Evolutionary conservation across 2,797 vertebrate genomes (phyloP).

Genomic region (Adelosebastes latens): DNA sequence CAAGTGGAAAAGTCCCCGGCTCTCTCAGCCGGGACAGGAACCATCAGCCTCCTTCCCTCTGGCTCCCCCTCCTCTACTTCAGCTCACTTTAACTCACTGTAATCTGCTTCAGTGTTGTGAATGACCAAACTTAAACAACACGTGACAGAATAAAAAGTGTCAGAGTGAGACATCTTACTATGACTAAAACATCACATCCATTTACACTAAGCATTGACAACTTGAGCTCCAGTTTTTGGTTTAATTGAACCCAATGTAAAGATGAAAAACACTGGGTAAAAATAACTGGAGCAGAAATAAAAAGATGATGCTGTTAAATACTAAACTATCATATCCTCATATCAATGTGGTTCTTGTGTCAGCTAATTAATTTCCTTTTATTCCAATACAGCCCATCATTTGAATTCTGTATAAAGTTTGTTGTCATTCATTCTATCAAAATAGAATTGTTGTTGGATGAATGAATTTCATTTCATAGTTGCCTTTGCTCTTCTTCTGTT

Average conservation of each 20-base stretch:
- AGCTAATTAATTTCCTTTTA: not conserved
- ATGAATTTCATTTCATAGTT: too few relatives aligned
- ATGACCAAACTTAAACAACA: not conserved
- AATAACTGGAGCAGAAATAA: not conserved
- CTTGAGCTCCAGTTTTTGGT: not conserved
- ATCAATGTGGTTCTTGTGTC: not conserved
- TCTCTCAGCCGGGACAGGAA: slow-evolving; percentile 10
- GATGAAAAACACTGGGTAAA: not conserved
- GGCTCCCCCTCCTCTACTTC: not conserved
- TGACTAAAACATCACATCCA: not conserved
- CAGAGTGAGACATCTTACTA: not conserved
- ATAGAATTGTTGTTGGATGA: too few relatives aligned
- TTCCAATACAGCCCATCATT: not conserved
- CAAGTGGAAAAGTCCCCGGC: slow-evolving; percentile 14
- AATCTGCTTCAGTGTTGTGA: not conserved
- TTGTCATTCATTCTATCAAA: not conserved
- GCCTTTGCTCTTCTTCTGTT: too few relatives aligned
- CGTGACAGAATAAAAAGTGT: not conserved
- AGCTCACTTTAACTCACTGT: not conserved
- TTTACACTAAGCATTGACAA: not conserved
- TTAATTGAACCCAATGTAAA: not conserved
- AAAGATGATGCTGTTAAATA: not conserved
- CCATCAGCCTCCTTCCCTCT: not conserved
- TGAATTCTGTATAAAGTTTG: not conserved
- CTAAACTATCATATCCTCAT: not conserved